Percentiles rank a stretch among this genome's conserved stretches.
phyloP scores from a whole-genome alignment of 1,140 invertebrate species.

The Trissolcus basalis region DNA sequence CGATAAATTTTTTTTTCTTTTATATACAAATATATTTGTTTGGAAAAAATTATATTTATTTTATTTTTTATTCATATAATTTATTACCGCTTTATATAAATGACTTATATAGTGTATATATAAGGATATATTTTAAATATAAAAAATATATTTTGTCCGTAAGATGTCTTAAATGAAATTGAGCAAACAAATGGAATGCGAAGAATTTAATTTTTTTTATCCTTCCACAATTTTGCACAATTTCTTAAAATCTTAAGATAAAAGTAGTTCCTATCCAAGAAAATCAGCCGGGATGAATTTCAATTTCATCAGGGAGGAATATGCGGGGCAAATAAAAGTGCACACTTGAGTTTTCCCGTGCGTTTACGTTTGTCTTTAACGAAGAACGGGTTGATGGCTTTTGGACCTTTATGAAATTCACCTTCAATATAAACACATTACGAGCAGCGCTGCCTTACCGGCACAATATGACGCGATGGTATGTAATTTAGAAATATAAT shows the following conservation, averaged over 20 bases:
- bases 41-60: too few species aligned
- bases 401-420: conserved; percentile 66
- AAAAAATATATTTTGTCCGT: too few species aligned
- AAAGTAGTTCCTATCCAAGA: not conserved
- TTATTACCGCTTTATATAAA: too few species aligned
- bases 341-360: conserved; percentile 4
- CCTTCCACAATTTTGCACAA: too few species aligned
- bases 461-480: conserved; percentile 58
- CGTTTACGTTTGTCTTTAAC: conserved; percentile 51
- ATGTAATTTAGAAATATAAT: conserved; percentile 61
- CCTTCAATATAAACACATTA: conserved; percentile 64
- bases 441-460: conserved; percentile 42
- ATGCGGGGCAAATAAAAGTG: conserved; percentile 23
- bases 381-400: conserved; percentile 47
- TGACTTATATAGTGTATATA: too few species aligned
- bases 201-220: not conserved
- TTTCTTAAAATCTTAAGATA: not conserved
- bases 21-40: too few species aligned
- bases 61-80: too few species aligned
- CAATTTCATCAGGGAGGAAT: conserved; percentile 43
- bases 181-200: too few species aligned
- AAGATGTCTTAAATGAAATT: too few species aligned
- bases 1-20: too few species aligned
- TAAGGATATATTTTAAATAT: too few species aligned
- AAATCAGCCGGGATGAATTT: conserved; percentile 5